Evolutionary conservation across 2,113 vertebrate genomes (phyloP).

Genomic region (Malurus elegans): DNA sequence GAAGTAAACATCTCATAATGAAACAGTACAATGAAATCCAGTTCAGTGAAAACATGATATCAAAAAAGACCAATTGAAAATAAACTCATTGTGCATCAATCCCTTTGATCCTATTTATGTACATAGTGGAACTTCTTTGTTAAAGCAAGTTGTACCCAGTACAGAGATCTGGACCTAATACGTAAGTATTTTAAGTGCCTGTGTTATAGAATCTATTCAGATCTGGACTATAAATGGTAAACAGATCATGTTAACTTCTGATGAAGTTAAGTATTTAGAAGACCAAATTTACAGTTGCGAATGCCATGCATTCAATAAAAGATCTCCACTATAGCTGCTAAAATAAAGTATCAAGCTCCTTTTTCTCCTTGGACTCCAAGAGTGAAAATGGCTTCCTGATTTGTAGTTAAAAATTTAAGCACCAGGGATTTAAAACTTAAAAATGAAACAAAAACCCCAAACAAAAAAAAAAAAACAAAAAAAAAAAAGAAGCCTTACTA

Average conservation of each 20-base stretch:
- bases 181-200: constrained; percentile 55
- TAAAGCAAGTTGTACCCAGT: constrained; percentile 63
- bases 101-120: constrained; percentile 67
- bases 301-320: constrained; percentile 66
- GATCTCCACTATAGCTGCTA: constrained; percentile 54
- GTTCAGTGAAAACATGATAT: constrained; percentile 61
- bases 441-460: not conserved
- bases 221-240: constrained; percentile 61
- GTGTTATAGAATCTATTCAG: constrained; percentile 47
- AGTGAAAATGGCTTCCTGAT: constrained; percentile 74
- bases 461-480: not conserved
- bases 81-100: constrained; percentile 52
- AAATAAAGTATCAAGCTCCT: constrained; percentile 50
- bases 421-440: constrained; percentile 64
- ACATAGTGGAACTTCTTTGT: constrained; percentile 59
- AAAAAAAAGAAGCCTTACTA: constrained; percentile 25
- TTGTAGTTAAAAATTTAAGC: constrained; percentile 62
- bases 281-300: constrained; percentile 66
- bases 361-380: constrained; percentile 68
- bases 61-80: constrained; percentile 63
- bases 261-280: constrained; percentile 67
- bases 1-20: constrained; percentile 54
- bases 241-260: constrained; percentile 63
- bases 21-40: constrained; percentile 68
- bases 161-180: constrained; percentile 58